Percentiles rank a stretch among this genome's conserved stretches.
Evolutionary conservation across 2,113 vertebrate species (phyloP).

Genomic region (Otus sunia): DNA sequence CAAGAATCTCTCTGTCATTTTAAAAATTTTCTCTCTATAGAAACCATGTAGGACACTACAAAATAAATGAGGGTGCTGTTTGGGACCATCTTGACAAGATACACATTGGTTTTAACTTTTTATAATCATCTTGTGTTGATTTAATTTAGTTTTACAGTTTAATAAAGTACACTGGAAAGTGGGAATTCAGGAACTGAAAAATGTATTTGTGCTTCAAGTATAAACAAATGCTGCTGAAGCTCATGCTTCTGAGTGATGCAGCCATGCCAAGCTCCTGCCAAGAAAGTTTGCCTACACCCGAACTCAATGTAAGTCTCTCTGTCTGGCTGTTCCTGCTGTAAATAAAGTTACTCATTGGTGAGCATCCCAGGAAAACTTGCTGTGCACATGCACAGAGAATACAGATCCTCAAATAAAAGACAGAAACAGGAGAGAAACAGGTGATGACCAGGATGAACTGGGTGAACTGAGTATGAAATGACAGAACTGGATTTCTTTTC

Average conservation of each 20-base stretch:
- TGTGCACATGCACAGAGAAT: neutral
- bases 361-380: neutral
- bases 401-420: neutral
- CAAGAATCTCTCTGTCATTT: neutral
- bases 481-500: neutral
- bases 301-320: neutral
- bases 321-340: slow-evolving; percentile 29
- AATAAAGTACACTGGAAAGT: neutral
- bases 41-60: neutral
- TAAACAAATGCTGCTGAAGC: slow-evolving; percentile 21
- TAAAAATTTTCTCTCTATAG: neutral
- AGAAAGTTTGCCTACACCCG: neutral
- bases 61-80: neutral
- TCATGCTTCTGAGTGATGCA: neutral
- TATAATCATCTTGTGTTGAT: neutral
- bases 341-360: slow-evolving; percentile 6
- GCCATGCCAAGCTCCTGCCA: neutral
- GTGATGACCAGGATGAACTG: neutral
- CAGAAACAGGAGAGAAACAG: neutral
- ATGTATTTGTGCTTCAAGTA: neutral
- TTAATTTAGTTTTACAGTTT: neutral
- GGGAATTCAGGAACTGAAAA: neutral
- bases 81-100: neutral
- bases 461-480: neutral
- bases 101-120: neutral